Evolutionary conservation across 2,888 invertebrate genomes (phyloP), one percentile per base, ranked within the genome.

Genomic region (Drosophila borborema): DNA sequence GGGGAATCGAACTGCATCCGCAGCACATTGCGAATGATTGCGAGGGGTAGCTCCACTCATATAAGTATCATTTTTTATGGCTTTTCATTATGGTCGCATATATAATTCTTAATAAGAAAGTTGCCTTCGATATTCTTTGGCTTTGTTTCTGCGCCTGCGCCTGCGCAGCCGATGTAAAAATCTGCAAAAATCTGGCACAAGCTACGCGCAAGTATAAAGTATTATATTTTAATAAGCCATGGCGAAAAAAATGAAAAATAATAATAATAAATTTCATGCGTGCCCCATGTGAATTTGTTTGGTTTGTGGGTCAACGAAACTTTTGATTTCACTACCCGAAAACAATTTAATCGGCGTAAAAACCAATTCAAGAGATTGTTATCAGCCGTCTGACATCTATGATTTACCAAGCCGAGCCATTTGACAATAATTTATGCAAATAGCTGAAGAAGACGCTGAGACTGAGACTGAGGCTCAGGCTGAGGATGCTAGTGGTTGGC

Each of bases 371-470:
- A 34, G 53, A 63, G 68, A 68, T 68, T 34, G 63, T 41, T 61
- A 81, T 74, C 76, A 70, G 69, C 65, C 60, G 64, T 12, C 66
- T 81, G 66, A 65, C 77, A 80, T 75, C 76, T 81, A 73, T 88
- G 90, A 89, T 80, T 86, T 86, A 87, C 72, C 74, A 59, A 76
- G 72, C 61, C 74, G 49, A 43, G 40, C 58, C 90, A 86, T 89
- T 86, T 88, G 86, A 86, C 83, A 90, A 83, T 90, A 90, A 89
- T 89, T 90, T 90, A 87, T 81, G 80, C 82, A 90, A 90, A 90
- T 90, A 76, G 86, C 90, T 79, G 80, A 81, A 86, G 82, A 84
- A 88, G 81, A 74, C 64, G 71, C 56, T 14, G 9, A 14, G 38
- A 9, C 2, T 18, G 18, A 43, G 18, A 9, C 3, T 18, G 5